Base-by-base conservation (phyloP, 2,888 invertebrate species). In the Syrphus vitripennis region DNA sequence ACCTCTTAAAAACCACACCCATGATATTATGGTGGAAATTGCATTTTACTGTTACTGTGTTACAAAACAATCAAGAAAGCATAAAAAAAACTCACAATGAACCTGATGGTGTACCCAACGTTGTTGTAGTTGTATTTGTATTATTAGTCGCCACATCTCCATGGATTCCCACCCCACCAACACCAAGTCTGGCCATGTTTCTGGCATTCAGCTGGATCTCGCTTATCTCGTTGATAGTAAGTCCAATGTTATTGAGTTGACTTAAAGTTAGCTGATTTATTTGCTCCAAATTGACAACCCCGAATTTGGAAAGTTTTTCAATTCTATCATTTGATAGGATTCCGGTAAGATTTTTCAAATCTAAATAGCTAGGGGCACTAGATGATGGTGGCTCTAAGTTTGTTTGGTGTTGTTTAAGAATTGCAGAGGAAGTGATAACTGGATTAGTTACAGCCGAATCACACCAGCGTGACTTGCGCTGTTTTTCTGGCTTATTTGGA, bases 161-260 rank as follows among this genome's bases (percentile, higher is more conserved):
- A 57, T 61, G 63, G 1, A 57, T 37, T 3, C 78, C 59, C 14
- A 57, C 70, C 1, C 78, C 65, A 37, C 75, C 78, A 6, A 94
- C 91, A 71, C 94, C 94, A 89, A 94, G 90, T 89, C 94, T 94
- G 89, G 94, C 93, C 89, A 94, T 94, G 88, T 93, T 94, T 92
- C 94, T 93, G 9, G 94, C 94, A 90, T 94, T 95, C 75, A 94
- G 90, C 89, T 95, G 95, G 88, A 95, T 94, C 90, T 95, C 95
- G 37, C 94, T 93, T 67, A 95, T 94, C 91, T 95, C 94, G 88
- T 93, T 93, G 75, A 94, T 91, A 4, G 94, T 94, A 69, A 95
- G 92, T 14, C 95, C 95, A 88, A 94, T 93, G 89, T 93, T 94
- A 89, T 94, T 94, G 57, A 95, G 90, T 88, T 95, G 94, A 40